Base-by-base conservation (phyloP, 1,140 invertebrate species). In the Drosophila kurseongensis region DNA sequence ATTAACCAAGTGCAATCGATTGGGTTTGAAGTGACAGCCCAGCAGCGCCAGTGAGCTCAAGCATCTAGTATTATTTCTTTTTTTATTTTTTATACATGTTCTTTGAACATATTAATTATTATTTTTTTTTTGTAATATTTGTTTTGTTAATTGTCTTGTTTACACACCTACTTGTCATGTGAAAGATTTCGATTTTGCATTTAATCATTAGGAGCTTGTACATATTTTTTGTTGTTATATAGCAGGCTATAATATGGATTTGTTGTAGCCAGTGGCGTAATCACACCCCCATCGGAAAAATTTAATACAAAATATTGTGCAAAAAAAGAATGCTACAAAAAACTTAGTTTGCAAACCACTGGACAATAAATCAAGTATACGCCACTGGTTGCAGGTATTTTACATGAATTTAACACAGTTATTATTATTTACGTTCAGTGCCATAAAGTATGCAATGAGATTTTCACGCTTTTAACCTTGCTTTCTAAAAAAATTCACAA, bases 401-500 rank as follows among this genome's bases (percentile, higher is more conserved):
- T 69, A 47, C 35, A 55, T 35, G 41, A 47, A 45, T 23, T 14
- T 56, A 69, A 55, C 40, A 69, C 27, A 10, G 23, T 23, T 23
- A 40, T 36, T 47, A 18, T 32, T 40, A 54, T 61, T 74, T 71
- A 59, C 60, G 60, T 60, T 48, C 68, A 83, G 80, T 84, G 80
- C 84, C 84, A 80, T 68, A 84, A 78, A 89, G 72, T 83, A 83
- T 83, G 69, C 75, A 61, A 66, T 92, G 92, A 86, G 92, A 92
- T 92, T 91, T 66, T 45, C 78, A 85, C 92, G 76, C 79, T 71
- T 76, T 74, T 85, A 83, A 93, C 93, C 91, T 92, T 65, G 72
- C 57, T 75, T 35, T 29, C 16, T 48, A 41, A n/a, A 58, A 71
- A 57, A 58, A 29, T 58, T 48, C 42, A 65, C 65, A 42, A 65